Percentiles rank a stretch among this genome's conserved stretches.
These are phyloP conservation scores for Epizoanthus rinbou DNA, from an alignment of 92 coral and sea anemone species.

Conservation along the genomic window DNA sequence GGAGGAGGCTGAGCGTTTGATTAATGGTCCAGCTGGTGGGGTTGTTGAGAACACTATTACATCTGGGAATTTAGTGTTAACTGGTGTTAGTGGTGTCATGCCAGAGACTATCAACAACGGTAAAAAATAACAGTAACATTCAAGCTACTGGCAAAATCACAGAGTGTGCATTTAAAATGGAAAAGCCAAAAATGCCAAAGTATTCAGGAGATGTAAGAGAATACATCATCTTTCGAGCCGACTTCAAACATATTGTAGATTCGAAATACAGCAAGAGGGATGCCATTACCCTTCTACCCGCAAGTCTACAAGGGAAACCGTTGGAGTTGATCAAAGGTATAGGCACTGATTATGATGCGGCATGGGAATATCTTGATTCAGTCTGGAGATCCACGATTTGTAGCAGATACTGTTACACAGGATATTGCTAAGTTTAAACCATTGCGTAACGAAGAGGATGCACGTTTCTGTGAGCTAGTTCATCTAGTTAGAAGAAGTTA, in stretches of 20 bases:
- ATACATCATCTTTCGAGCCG: slow-evolving; percentile 53
- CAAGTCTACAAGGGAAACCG: slow-evolving; percentile 50
- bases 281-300: slow-evolving; percentile 51
- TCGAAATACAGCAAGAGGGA: slow-evolving; percentile 50
- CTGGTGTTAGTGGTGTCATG: too few species aligned
- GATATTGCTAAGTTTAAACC: slow-evolving; percentile 64
- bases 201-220: slow-evolving; percentile 66
- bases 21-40: too few species aligned
- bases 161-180: slow-evolving; percentile 54
- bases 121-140: too few species aligned
- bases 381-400: slow-evolving; percentile 59
- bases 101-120: too few species aligned
- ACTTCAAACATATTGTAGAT: slow-evolving; percentile 68
- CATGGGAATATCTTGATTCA: slow-evolving; percentile 68
- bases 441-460: slow-evolving; percentile 59
- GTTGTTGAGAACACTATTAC: too few species aligned
- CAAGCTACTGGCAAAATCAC: neutral
- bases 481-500: slow-evolving; percentile 66
- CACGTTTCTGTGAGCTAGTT: slow-evolving; percentile 60
- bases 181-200: slow-evolving; percentile 69
- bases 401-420: slow-evolving; percentile 65
- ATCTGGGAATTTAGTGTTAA: too few species aligned
- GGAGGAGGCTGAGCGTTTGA: too few species aligned
- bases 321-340: slow-evolving; percentile 62
- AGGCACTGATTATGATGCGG: slow-evolving; percentile 65